Conservation (phyloP, 1,140 invertebrate genomes). For the Lanistes nyassanus region DNA sequence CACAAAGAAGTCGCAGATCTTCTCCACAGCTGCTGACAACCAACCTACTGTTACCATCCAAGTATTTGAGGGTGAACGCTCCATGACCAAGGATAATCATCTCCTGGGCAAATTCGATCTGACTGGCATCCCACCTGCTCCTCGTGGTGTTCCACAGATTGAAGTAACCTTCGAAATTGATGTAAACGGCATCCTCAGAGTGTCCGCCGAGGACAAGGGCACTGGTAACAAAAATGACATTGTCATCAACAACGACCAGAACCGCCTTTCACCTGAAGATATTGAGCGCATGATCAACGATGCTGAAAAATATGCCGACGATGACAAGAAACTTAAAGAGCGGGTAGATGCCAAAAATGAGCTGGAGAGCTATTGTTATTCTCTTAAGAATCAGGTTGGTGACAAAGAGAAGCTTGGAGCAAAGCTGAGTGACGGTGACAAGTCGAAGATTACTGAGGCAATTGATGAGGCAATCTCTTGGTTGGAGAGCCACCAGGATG, state of each 20-base stretch:
- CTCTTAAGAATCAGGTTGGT: slow-evolving; percentile 95
- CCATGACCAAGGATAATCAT: slow-evolving; percentile 99
- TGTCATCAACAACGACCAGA: slow-evolving; percentile 98
- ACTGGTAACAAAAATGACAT: slow-evolving; percentile 99
- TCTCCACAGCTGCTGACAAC: slow-evolving; percentile 98
- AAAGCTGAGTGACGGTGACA: slow-evolving; percentile 91
- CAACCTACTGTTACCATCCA: slow-evolving; percentile 99
- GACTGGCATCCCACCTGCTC: slow-evolving; percentile 97
- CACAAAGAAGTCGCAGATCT: slow-evolving; percentile 99
- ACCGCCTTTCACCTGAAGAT: slow-evolving; percentile 94
- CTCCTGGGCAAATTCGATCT: slow-evolving; percentile 97
- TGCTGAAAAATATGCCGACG: slow-evolving; percentile 57
- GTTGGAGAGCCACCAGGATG: slow-evolving; percentile 95
- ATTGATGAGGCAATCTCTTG: slow-evolving; percentile 98
- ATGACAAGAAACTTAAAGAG: slow-evolving; percentile 77
- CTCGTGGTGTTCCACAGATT: slow-evolving; percentile 98
- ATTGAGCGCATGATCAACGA: slow-evolving; percentile 94
- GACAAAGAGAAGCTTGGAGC: slow-evolving; percentile 98
- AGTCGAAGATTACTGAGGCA: slow-evolving; percentile 92
- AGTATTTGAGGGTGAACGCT: slow-evolving; percentile 96
- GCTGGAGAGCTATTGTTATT: slow-evolving; percentile 97
- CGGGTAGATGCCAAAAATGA: slow-evolving; percentile 89
- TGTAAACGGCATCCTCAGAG: slow-evolving; percentile 95
- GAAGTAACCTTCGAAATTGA: slow-evolving; percentile 99
- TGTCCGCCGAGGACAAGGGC: slow-evolving; percentile 96